A percentile compares a stretch with the other conserved stretches of the same genome.
These are phyloP conservation scores for Glaucomys volans DNA, from an alignment of 2,113 vertebrate genomes.

Conservation along the genomic window DNA sequence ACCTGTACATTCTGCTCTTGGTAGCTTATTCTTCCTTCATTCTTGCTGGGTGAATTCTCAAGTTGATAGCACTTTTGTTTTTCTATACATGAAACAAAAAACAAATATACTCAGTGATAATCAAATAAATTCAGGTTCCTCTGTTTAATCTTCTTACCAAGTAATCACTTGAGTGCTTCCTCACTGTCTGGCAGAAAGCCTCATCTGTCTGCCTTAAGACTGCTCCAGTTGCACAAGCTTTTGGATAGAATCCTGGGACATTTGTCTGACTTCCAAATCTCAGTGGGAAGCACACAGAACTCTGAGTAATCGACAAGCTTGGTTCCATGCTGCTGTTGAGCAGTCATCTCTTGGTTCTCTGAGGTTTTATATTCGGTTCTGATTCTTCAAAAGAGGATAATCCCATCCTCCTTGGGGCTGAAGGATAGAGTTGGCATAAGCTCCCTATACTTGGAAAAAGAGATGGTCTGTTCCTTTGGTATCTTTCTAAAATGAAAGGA, in stretches of 20 bases:
- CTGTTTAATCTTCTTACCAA: neutral
- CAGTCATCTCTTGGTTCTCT: neutral
- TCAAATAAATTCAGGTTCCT: neutral
- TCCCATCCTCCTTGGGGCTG: neutral
- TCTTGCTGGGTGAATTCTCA: neutral
- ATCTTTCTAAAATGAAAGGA: neutral
- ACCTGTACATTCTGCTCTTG: neutral
- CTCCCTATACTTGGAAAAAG: neutral
- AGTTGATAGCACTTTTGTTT: neutral
- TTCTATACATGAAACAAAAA: neutral
- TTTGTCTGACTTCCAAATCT: neutral
- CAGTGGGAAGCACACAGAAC: neutral
- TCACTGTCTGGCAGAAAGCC: neutral
- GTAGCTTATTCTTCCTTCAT: neutral
- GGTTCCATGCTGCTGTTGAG: neutral
- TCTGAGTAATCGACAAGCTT: neutral
- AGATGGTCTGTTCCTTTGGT: neutral
- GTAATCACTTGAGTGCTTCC: neutral
- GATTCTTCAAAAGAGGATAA: neutral
- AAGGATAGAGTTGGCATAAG: neutral
- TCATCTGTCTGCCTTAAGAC: neutral
- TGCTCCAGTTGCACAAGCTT: neutral
- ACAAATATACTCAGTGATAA: neutral
- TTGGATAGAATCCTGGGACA: neutral
- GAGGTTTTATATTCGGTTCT: neutral